A percentile compares a stretch with the other conserved stretches of the same genome.
Evolutionary conservation across 23 tunicate genomes (phyloP).

Genomic region (Styela plicata): DNA sequence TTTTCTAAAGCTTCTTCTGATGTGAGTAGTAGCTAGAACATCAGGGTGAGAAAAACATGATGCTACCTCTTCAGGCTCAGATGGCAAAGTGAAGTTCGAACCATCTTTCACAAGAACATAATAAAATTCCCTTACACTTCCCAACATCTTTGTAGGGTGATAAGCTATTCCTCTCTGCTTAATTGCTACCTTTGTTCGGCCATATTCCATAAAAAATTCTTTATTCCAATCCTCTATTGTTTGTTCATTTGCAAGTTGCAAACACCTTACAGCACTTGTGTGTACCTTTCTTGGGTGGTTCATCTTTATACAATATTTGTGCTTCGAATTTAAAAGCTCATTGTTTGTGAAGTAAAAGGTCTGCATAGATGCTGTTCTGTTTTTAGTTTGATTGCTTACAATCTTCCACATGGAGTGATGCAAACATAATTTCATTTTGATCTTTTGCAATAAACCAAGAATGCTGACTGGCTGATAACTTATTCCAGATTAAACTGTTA

Average conservation of each 20-base stretch:
- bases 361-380: too few relatives aligned
- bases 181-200: background rate
- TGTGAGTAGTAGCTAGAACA: background rate
- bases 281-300: background rate
- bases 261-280: background rate
- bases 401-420: too few relatives aligned
- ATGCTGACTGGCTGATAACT: too few relatives aligned
- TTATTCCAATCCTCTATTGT: background rate
- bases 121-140: background rate
- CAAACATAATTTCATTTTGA: too few relatives aligned
- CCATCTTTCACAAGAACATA: background rate
- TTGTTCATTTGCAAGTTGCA: background rate
- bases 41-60: background rate
- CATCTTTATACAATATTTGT: too few relatives aligned
- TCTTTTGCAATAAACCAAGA: too few relatives aligned
- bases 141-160: background rate
- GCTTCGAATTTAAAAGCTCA: too few relatives aligned
- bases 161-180: background rate
- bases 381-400: too few relatives aligned
- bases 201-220: background rate
- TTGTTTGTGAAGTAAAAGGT: too few relatives aligned
- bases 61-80: background rate
- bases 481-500: too few relatives aligned
- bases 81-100: background rate
- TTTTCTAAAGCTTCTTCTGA: background rate